These are phyloP conservation scores for Ibidorhyncha struthersii DNA, from an alignment of 2,113 vertebrate species.

Conservation along the genomic window DNA sequence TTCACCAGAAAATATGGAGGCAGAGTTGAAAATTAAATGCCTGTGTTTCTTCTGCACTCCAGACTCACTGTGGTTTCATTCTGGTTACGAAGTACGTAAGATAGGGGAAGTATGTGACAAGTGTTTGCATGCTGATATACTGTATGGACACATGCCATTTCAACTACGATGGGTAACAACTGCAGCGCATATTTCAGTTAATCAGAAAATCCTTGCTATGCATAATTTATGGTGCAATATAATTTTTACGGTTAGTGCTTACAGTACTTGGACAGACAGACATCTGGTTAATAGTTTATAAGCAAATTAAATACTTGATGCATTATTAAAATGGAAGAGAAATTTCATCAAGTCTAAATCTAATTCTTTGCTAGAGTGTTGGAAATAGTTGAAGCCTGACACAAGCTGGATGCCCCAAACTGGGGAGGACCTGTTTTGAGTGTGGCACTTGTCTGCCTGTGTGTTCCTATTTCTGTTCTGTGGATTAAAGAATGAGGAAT, in stretches of 20 bases:
- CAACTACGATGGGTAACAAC: not conserved
- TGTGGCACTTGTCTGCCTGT: not conserved
- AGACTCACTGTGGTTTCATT: not conserved
- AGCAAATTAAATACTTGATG: constrained; percentile 37
- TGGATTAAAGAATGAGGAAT: not conserved
- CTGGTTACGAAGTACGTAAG: not conserved
- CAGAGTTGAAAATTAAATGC: not conserved
- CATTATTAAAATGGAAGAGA: constrained; percentile 21
- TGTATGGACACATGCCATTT: not conserved
- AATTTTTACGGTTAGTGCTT: constrained; percentile 6
- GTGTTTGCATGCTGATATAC: not conserved
- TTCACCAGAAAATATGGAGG: not conserved
- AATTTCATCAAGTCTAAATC: constrained; percentile 3
- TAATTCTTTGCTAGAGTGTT: not conserved
- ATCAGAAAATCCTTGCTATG: not conserved
- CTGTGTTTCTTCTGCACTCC: not conserved
- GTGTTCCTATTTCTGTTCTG: not conserved
- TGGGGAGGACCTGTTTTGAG: not conserved
- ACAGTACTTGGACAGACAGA: constrained; percentile 19
- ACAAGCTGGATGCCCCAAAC: not conserved
- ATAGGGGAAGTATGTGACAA: not conserved
- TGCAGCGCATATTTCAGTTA: not conserved
- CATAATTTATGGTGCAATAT: constrained; percentile 33
- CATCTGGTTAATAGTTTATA: constrained; percentile 40
- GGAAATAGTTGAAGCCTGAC: not conserved